phyloP scores from a whole-genome alignment of 2,797 vertebrate species.

The Paramormyrops hopkinsi region DNA sequence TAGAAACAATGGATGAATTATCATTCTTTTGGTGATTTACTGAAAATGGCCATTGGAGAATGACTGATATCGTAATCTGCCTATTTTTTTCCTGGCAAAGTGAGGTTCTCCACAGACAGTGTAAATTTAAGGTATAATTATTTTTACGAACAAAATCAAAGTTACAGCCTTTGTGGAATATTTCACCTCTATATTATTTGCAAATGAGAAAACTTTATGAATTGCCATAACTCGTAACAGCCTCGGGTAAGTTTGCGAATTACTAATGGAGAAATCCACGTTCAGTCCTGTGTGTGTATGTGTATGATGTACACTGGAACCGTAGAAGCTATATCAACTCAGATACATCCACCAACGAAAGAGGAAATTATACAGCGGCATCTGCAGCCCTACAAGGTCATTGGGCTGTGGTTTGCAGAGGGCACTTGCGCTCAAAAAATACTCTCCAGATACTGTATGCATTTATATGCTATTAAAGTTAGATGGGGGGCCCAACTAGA shows the following conservation, averaged over 20 bases:
- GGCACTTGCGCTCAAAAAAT: not conserved
- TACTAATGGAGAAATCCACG: not conserved
- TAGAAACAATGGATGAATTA: not conserved
- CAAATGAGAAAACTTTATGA: not conserved
- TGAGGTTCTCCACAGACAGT: not conserved
- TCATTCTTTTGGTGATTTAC: not conserved
- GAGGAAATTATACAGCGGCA: not conserved
- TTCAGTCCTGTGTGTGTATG: constrained; percentile 28
- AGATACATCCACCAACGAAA: not conserved
- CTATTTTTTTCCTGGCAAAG: not conserved
- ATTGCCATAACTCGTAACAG: not conserved
- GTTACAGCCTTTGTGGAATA: not conserved
- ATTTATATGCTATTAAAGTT: not conserved
- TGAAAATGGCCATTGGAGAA: not conserved
- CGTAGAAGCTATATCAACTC: not conserved
- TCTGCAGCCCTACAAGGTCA: not conserved
- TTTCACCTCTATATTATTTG: not conserved
- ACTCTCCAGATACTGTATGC: not conserved
- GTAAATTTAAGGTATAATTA: not conserved
- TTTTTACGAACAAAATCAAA: not conserved
- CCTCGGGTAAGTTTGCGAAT: not conserved
- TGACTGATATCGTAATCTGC: not conserved
- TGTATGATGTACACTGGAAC: constrained; percentile 6
- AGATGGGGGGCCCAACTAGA: not conserved
- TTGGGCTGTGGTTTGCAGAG: not conserved